Evolutionary conservation across 1,140 invertebrate species (phyloP).

Genomic region (Megalonaias nervosa): DNA sequence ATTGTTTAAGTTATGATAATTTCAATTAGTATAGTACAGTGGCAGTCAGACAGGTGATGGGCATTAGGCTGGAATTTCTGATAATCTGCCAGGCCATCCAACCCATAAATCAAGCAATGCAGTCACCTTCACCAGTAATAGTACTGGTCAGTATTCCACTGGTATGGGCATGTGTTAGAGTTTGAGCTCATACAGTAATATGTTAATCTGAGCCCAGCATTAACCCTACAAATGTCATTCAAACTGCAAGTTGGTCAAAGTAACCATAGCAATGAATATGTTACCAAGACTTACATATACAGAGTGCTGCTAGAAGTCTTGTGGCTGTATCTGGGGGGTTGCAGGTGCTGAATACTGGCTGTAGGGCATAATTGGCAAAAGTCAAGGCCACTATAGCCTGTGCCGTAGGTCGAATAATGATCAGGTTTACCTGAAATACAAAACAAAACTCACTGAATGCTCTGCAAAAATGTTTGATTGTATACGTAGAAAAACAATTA

Average conservation of each 20-base stretch:
- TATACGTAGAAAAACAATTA: neutral
- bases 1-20: no score
- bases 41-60: no score
- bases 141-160: no score
- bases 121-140: no score
- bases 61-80: no score
- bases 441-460: neutral
- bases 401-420: slow-evolving; percentile 83
- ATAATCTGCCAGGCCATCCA: no score
- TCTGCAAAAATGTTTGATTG: neutral
- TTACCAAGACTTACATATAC: slow-evolving; percentile 63
- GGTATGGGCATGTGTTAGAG: no score
- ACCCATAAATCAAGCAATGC: no score
- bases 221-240: no score
- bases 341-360: slow-evolving; percentile 66
- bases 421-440: slow-evolving; percentile 60
- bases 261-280: neutral
- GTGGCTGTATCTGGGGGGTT: slow-evolving; percentile 57
- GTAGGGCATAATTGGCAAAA: slow-evolving; percentile 67
- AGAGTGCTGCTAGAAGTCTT: slow-evolving; percentile 61
- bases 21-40: no score
- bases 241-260: neutral
- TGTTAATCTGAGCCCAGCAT: no score
- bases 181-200: no score
- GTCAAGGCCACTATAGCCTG: slow-evolving; percentile 68